Evolutionary conservation across 2,888 invertebrate species (phyloP), one percentile per base, ranked within the genome.

Genomic region (Drosophila paucipuncta): DNA sequence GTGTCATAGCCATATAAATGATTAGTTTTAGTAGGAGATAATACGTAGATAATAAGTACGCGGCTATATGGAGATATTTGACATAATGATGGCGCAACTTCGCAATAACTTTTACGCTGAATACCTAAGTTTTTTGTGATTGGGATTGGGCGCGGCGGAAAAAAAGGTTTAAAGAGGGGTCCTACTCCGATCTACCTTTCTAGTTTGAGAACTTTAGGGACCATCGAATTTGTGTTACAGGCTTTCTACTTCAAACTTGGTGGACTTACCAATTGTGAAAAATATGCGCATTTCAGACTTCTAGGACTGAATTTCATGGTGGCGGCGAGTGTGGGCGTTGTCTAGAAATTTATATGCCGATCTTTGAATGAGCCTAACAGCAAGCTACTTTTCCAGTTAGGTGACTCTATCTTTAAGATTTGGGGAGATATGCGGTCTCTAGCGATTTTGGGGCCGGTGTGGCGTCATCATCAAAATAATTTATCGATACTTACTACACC

Each of bases 1-100:
- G 78, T 73, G 76, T 77, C 76, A 77, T 62, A 55, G 68, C n/a
- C 41, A 78, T 68, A 65, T 77, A 61, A 65, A 72, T 41, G 63
- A 52, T 43, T 33, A 57, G 55, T 37, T 66, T 62, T 59, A 57
- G 63, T 33, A 1, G n/a, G 22, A 73, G 76, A 76, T 76, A 76
- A 76, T 73, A 65, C 60, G 25, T 39, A 72, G 78, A 76, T 76
- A 76, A 67, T 76, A 54, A 37, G 35, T 50, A 37, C 39, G 47
- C 37, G 31, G 33, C 39, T 49, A 33, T 18, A 13, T 43, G 35
- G 18, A 67, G 57, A 61, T 73, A 64, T 73, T 67, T 64, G 35
- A 65, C 50, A 57, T 68, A 41, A 5, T 31, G 43, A 53, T 54
- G 60, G 49, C 63, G 60, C 67, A 58, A 71, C 18, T 43, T 28